Base-by-base conservation (phyloP, 2,113 vertebrate species). In the Herpetotheres cachinnans region DNA sequence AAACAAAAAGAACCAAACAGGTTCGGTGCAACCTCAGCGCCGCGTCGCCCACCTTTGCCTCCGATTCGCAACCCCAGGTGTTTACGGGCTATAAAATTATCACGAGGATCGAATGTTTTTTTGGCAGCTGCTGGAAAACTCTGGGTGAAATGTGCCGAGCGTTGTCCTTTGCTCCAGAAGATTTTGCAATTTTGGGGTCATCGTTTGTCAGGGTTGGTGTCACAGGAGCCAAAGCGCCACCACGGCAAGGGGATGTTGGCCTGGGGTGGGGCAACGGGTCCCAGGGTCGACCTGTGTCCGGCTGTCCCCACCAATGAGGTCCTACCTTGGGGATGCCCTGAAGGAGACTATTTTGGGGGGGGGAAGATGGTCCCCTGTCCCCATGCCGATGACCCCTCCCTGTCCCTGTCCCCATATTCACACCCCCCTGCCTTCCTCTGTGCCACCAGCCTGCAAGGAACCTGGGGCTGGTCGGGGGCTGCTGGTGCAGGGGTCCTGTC, bases 11-110 rank as follows among this genome's bases (percentile, higher is more conserved):
- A 11, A 38, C 19, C 26, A 4, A 16, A 8, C 6, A 2, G 5
- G 20, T 12, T 15, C 8, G 6, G 30, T 4, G 14, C 10, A 3
- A n/a, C 52, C 16, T 49, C 26, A 2, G 30, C 2, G 2, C 24
- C 2, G 3, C 2, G 36, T 6, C 11, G 2, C 3, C 42, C 55
- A 72, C 67, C 56, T 72, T 72, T 61, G 26, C 46, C 67, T 42
- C 32, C 2, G 5, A 62, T 72, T n/a, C 18, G 20, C 30, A 42
- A 13, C 3, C 14, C 29, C 0, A 8, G 13, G 27, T 38, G 74
- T 49, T 55, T 16, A 12, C 34, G 8, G 18, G 11, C 15, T 9
- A 6, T 30, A 21, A 62, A 50, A n/a, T 14, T 4, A 4, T n/a
- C 46, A 7, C 4, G 5, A 10, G 38, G 32, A 42, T 29, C 11